These are phyloP conservation scores for Calliphora vicina DNA, from an alignment of 1,140 invertebrate genomes.

Conservation along the genomic window DNA sequence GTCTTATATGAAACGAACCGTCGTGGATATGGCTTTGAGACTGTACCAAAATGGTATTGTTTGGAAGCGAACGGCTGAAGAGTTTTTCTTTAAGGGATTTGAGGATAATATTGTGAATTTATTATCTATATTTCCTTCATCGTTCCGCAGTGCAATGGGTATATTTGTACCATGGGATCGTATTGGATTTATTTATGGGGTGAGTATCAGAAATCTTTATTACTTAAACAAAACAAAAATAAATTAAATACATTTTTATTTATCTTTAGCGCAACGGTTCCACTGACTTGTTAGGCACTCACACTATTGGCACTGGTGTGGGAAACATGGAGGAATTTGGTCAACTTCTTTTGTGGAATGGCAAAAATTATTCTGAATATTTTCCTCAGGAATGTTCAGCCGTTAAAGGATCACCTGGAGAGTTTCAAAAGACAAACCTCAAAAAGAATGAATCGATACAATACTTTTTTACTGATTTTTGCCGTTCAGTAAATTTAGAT, in stretches of 20 bases:
- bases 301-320: constrained; percentile 74
- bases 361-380: constrained; percentile 67
- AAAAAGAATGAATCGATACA: constrained; percentile 68
- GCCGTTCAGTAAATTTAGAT: constrained; percentile 69
- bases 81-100: constrained; percentile 81
- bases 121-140: constrained; percentile 66
- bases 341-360: constrained; percentile 73
- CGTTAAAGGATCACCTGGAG: constrained; percentile 74
- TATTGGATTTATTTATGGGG: constrained; percentile 82
- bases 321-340: constrained; percentile 69
- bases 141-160: not conserved
- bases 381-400: constrained; percentile 68
- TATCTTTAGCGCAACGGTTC: constrained; percentile 74
- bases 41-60: constrained; percentile 66
- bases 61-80: constrained; percentile 70
- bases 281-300: constrained; percentile 71
- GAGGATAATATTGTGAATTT: constrained; percentile 73
- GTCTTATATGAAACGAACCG: constrained; percentile 66
- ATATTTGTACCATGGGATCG: constrained; percentile 71
- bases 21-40: constrained; percentile 66
- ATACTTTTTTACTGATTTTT: constrained; percentile 75
- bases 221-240: too few species aligned
- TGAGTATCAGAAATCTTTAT: constrained; percentile 56
- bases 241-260: not conserved
- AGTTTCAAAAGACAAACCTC: constrained; percentile 74